Base-by-base conservation (phyloP, 2,888 invertebrate genomes). In the Agriopis aurantiaria region DNA sequence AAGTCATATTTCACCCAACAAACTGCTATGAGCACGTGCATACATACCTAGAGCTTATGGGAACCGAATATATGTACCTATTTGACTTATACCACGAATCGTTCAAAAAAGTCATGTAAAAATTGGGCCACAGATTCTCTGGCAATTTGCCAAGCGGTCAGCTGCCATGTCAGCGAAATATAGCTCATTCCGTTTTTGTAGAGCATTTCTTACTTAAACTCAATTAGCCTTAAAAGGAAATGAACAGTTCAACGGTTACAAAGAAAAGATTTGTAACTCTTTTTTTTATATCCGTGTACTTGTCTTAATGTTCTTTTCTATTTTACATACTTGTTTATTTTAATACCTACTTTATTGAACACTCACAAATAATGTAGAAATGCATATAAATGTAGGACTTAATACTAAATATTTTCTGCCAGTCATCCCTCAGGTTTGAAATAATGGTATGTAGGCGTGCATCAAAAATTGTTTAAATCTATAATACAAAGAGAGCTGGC, bases 71-170 rank as follows among this genome's bases (percentile, higher is more conserved):
- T 33, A 33, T 33, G 65, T 66, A 61, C 33, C 45, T 53, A 70
- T 74, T 68, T 74, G 75, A 76, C 76, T 76, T 75, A 75, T 77
- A 74, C 74, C 72, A 65, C 73, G 80, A 79, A 81, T 78, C 79
- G 81, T 81, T 82, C 78, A 79, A 84, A 86, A 76, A 83, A 82
- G 69, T 83, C 82, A 72, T 78, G 74, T 78, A 80, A 80, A 86
- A 86, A 84, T 80, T 81, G 73, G 76, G 72, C 76, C 78, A 75
- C 78, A 80, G 79, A 81, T 82, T 82, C 76, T 77, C 78, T 87
- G 88, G 87, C 83, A 40, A 12, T 58, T 69, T 69, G 82, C 87
- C 87, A 88, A 86, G 71, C 76, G 81, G 82, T 82, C 83, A 83
- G 75, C 76, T 77, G 68, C 73, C 72, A 69, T 75, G 79, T 79